Evolutionary conservation across 2,888 invertebrate genomes (phyloP).

Genomic region (Ceraclea dissimilis): DNA sequence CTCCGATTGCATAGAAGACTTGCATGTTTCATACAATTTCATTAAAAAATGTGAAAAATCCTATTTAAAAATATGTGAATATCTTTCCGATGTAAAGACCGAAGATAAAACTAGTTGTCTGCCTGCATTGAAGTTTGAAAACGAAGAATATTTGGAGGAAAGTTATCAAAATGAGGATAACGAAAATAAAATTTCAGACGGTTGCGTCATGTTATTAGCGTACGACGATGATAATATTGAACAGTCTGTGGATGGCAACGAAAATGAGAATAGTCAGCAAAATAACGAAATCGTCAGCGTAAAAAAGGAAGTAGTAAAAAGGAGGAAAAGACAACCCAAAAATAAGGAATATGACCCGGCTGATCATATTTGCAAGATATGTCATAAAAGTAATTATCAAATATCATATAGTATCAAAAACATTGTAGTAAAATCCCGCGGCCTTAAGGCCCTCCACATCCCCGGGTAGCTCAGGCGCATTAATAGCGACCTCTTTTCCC

Average conservation of each 20-base stretch:
- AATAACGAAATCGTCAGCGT: neutral
- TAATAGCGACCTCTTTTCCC: too few relatives aligned
- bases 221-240: neutral
- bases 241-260: neutral
- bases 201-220: too few relatives aligned
- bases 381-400: constrained; percentile 17
- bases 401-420: too few relatives aligned
- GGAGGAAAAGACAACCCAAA: neutral
- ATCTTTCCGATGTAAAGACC: neutral
- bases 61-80: constrained; percentile 10
- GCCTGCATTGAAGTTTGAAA: too few relatives aligned
- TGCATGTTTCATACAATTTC: constrained; percentile 21
- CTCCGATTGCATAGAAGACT: constrained; percentile 16
- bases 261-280: neutral
- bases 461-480: too few relatives aligned
- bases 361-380: constrained; percentile 18
- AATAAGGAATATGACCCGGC: neutral
- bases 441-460: too few relatives aligned
- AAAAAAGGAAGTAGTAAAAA: neutral
- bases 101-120: too few relatives aligned
- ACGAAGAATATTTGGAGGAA: too few relatives aligned
- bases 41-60: constrained; percentile 20
- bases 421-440: too few relatives aligned
- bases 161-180: too few relatives aligned
- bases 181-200: neutral